Base-by-base conservation (phyloP, 2,888 invertebrate species). In the Synergus japonicus region DNA sequence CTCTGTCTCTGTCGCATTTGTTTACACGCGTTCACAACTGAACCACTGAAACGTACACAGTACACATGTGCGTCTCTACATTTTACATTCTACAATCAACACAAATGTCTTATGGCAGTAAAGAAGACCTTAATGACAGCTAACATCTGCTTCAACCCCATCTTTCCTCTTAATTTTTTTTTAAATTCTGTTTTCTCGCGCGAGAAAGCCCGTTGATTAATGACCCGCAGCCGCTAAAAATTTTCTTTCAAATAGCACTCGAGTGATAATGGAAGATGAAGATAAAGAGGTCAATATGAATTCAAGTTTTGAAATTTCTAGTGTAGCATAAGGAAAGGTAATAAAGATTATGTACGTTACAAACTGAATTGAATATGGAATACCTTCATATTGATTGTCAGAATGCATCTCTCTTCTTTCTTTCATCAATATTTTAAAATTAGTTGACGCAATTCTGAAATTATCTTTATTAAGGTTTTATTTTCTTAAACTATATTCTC, bases 91-190 rank as follows among this genome's bases (percentile, higher is more conserved):
- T 54, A 54, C 49, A 49, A 49, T n/a, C 18, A 22, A 76, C 73
- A 79, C 76, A 65, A 69, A 43, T 64, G 69, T 76, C 58, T 78
- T 43, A 76, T 46, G 44, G 54, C 65, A 64, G 65, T n/a, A 37
- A 81, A 69, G 79, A 78, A 58, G 76, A 81, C 78, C 80, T 79
- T 82, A 80, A 83, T 81, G 81, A 83, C 79, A 79, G 79, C 77
- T 46, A 76, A 78, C 83, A 83, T 83, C 81, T 81, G 83, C 81
- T 78, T 66, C 79, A 83, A 78, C 77, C 78, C 81, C 78, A 77
- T 79, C 43, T 78, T 64, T 46, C 54, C 77, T 60, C 76, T 54
- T 73, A 10, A 54, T 73, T 44, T 46, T 69, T 22, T 46, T 67
- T 67, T 69, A 46, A 8, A 29, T 69, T 49, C 54, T 49, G 15